Percentiles rank a stretch among this genome's conserved stretches.
These are phyloP conservation scores for Chrysemys picta DNA, from an alignment of 2,113 vertebrate species.

Conservation along the genomic window DNA sequence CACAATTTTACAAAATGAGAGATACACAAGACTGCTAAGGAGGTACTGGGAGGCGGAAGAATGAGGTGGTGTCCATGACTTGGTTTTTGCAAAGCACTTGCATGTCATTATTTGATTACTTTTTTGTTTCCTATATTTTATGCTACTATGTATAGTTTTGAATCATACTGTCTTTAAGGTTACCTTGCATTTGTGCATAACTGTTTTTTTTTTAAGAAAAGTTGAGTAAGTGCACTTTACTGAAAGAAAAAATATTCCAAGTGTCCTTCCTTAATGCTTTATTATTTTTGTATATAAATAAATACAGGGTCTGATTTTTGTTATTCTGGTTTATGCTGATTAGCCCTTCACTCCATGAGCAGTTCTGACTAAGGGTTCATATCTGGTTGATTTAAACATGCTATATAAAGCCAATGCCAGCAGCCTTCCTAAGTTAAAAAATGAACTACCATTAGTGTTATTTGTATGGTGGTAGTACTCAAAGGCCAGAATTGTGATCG, in stretches of 20 bases:
- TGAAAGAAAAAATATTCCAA: neutral
- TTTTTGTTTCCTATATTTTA: neutral
- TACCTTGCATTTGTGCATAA: neutral
- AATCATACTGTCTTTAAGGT: neutral
- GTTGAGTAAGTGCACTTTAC: neutral
- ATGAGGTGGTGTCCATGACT: neutral
- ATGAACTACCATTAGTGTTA: neutral
- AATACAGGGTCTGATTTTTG: neutral
- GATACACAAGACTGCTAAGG: neutral
- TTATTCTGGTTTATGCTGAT: neutral
- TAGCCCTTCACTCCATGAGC: neutral
- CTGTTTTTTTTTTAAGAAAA: neutral
- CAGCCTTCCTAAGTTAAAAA: neutral
- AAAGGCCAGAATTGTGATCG: neutral
- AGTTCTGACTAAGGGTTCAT: neutral
- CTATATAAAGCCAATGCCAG: neutral
- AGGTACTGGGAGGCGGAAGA: neutral
- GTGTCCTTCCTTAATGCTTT: accelerated
- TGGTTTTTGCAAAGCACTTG: accelerated
- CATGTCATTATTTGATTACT: neutral
- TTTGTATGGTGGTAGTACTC: neutral
- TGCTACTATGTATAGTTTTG: accelerated
- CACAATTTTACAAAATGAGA: neutral
- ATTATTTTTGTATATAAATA: neutral
- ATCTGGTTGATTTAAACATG: no score